phyloP scores from a whole-genome alignment of 1,140 invertebrate species.

The Camponotus floridanus region DNA sequence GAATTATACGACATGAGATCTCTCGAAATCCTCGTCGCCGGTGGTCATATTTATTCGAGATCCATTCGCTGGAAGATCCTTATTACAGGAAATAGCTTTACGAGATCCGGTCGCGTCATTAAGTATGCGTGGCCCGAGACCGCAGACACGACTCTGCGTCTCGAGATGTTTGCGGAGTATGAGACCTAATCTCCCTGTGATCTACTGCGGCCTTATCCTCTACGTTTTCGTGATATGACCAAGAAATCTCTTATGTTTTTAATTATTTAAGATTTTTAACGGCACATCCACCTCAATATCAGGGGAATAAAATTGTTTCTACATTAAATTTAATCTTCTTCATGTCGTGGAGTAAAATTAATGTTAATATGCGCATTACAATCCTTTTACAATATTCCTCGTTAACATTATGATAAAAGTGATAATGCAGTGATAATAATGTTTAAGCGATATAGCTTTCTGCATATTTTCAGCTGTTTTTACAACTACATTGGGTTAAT shows the following conservation, averaged over 20 bases:
- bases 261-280: conserved; percentile 3
- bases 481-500: background rate
- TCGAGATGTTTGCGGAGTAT: conserved; percentile 58
- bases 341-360: conserved; percentile 1
- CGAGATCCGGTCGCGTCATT: conserved; percentile 68
- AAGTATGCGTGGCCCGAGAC: conserved; percentile 71
- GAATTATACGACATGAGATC: conserved; percentile 60
- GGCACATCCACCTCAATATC: background rate
- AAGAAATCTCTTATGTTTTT: background rate
- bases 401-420: background rate
- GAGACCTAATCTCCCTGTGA: conserved; percentile 67
- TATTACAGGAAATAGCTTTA: conserved; percentile 75
- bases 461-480: conserved; percentile 28
- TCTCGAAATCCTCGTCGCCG: conserved; percentile 3
- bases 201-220: conserved; percentile 6
- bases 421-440: background rate
- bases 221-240: conserved; percentile 19
- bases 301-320: background rate
- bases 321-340: background rate
- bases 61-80: conserved; percentile 66
- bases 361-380: background rate
- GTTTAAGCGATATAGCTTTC: background rate
- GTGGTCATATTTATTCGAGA: conserved; percentile 49
- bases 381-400: background rate
- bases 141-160: conserved; percentile 57